These are phyloP conservation scores for Cheilosia vulpina DNA, from an alignment of 2,888 invertebrate species.

Conservation along the genomic window DNA sequence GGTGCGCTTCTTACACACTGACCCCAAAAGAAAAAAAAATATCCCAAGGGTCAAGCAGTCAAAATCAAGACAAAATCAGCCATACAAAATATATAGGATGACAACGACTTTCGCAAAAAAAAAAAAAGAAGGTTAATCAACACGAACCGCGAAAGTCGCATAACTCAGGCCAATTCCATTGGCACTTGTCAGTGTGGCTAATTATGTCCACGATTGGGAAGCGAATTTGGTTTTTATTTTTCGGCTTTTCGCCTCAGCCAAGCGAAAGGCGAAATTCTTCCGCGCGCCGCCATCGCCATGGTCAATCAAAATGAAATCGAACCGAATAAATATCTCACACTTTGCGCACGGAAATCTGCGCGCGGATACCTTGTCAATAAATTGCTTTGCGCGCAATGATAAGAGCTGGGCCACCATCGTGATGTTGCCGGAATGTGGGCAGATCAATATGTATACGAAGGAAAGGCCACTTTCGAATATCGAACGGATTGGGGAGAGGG, in stretches of 20 bases:
- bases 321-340: conserved; percentile 74
- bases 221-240: conserved; percentile 49
- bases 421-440: conserved; percentile 42
- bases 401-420: conserved; percentile 46
- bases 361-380: conserved; percentile 68
- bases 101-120: conserved; percentile 65
- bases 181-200: conserved; percentile 69
- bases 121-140: conserved; percentile 72
- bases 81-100: background rate
- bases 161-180: conserved; percentile 66
- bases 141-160: conserved; percentile 60
- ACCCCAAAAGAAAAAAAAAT: conserved; percentile 50
- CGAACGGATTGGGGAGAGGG: conserved; percentile 41
- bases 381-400: conserved; percentile 65
- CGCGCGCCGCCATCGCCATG: conserved; percentile 13
- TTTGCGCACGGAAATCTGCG: conserved; percentile 58
- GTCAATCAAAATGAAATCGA: conserved; percentile 74
- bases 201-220: conserved; percentile 64
- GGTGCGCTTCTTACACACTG: conserved; percentile 44
- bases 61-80: conserved; percentile 21
- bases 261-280: conserved; percentile 42
- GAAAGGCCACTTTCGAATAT: conserved; percentile 67
- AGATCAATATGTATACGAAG: conserved; percentile 20
- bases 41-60: conserved; percentile 57
- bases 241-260: background rate